Conservation (phyloP, 1,140 invertebrate genomes). For the Lepidurus packardi region DNA sequence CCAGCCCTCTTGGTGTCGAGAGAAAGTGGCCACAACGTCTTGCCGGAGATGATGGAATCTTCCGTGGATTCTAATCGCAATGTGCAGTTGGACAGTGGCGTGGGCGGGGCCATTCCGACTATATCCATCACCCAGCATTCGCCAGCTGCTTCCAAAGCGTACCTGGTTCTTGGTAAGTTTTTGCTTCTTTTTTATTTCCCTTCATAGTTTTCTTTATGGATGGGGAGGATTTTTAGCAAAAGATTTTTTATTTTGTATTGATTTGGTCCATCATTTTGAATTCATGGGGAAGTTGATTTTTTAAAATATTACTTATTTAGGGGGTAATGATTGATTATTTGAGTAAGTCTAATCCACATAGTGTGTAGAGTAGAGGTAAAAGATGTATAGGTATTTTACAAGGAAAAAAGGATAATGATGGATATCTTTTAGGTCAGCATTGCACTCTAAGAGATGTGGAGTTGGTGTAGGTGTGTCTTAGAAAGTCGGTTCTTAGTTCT, state of each 20-base stretch:
- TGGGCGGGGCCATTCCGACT: slow-evolving; percentile 54
- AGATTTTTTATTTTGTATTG: too few relatives aligned
- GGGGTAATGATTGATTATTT: neutral
- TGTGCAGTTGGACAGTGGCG: slow-evolving; percentile 39
- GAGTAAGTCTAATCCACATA: too few relatives aligned
- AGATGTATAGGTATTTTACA: too few relatives aligned
- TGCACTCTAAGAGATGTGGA: too few relatives aligned
- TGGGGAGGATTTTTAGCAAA: too few relatives aligned
- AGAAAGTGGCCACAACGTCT: slow-evolving; percentile 16
- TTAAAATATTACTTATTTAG: slow-evolving; percentile 6
- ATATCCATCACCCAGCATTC: slow-evolving; percentile 82
- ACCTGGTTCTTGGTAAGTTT: slow-evolving; percentile 54
- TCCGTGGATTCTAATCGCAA: slow-evolving; percentile 34
- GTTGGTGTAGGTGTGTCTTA: too few relatives aligned
- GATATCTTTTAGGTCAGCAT: too few relatives aligned
- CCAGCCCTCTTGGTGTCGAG: slow-evolving; percentile 33
- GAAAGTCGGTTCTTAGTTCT: neutral
- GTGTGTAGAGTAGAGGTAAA: too few relatives aligned
- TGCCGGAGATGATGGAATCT: slow-evolving; percentile 23
- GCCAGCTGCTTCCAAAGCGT: slow-evolving; percentile 52
- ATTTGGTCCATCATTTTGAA: too few relatives aligned
- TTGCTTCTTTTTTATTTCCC: slow-evolving; percentile 36
- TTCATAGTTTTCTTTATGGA: neutral
- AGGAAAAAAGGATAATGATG: too few relatives aligned
- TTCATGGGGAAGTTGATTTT: neutral